Evolutionary conservation across 2,888 invertebrate species (phyloP).

Genomic region (Clusia tigrina): DNA sequence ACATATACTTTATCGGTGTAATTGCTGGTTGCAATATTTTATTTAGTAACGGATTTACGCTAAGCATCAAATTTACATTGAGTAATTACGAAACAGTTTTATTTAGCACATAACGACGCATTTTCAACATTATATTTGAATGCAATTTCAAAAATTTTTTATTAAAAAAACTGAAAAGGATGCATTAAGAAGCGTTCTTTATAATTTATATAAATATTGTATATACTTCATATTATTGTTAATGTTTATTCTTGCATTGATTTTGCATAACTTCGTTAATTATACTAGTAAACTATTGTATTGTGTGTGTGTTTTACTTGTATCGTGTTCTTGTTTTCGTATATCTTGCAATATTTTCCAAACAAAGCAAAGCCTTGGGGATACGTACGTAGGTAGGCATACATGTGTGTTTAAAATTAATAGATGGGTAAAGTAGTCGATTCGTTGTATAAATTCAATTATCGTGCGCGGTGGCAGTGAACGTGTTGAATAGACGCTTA

Average conservation of each 20-base stretch:
- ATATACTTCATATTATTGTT: slow-evolving; percentile 8
- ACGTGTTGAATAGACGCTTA: no score
- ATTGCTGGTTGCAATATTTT: no score
- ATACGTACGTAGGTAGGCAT: no score
- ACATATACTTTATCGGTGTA: no score
- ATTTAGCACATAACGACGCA: slow-evolving; percentile 34
- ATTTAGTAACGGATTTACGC: no score
- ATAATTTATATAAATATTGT: slow-evolving; percentile 7
- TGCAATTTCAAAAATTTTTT: slow-evolving; percentile 18
- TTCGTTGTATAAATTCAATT: no score
- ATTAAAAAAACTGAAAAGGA: slow-evolving; percentile 32
- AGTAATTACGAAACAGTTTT: background rate
- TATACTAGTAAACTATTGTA: slow-evolving; percentile 33
- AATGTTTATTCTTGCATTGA: background rate
- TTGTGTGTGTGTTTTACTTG: background rate
- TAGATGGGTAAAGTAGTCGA: no score
- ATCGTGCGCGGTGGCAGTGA: no score
- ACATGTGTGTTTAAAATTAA: background rate
- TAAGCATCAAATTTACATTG: no score
- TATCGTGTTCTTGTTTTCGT: background rate
- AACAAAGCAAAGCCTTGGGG: no score
- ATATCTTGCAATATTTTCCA: background rate
- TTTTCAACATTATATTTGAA: slow-evolving; percentile 24
- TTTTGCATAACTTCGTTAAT: background rate
- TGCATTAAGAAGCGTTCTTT: slow-evolving; percentile 35